Conservation (phyloP, 2,888 invertebrate species). For the Sthenelais limicola region DNA sequence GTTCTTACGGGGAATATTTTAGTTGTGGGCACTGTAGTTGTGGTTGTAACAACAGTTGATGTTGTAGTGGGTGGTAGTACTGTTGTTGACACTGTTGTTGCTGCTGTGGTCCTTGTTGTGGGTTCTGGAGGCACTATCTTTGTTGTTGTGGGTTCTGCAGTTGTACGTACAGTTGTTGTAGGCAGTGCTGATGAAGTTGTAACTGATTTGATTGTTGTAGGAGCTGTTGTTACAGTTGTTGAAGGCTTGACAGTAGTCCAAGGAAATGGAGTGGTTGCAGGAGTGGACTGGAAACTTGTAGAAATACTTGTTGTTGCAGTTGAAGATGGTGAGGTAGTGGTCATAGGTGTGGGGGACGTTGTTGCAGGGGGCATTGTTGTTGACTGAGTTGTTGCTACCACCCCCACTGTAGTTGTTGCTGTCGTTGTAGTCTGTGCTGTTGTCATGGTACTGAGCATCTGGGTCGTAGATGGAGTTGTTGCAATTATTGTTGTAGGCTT, state of each 20-base stretch:
- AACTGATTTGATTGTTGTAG: neutral
- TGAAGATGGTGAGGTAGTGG: neutral
- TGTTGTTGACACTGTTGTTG: neutral
- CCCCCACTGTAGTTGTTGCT: neutral
- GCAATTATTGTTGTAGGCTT: too few species aligned
- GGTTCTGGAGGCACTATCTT: neutral
- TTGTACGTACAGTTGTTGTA: neutral
- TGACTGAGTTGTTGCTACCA: neutral
- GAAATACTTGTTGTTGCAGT: slow-evolving; percentile 10
- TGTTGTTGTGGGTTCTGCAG: neutral
- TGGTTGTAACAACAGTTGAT: neutral
- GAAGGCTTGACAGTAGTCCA: neutral
- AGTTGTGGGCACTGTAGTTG: neutral
- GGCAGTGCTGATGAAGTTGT: neutral
- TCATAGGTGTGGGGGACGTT: neutral
- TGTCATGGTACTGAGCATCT: neutral
- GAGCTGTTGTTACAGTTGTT: neutral
- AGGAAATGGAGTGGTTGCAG: neutral
- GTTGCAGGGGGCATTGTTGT: neutral
- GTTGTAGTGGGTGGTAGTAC: neutral
- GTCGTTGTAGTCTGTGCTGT: neutral
- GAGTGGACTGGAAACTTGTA: neutral
- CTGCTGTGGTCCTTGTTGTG: neutral
- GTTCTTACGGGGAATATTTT: neutral
- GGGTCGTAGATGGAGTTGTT: neutral